These are phyloP conservation scores for Asteroscopus sphinx DNA, from an alignment of 2,888 invertebrate species.

Conservation along the genomic window DNA sequence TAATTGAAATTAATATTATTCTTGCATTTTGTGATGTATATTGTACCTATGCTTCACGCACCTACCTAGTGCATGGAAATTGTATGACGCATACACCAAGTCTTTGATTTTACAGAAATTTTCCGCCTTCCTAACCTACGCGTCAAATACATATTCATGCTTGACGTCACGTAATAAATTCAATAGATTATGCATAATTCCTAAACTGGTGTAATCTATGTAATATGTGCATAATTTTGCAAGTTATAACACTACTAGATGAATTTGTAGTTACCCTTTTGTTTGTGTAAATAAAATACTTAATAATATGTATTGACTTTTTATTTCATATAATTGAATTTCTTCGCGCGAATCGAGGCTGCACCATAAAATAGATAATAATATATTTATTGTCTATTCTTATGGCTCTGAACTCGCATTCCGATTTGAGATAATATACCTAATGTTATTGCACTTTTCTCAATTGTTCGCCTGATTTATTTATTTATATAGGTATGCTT, in stretches of 20 bases:
- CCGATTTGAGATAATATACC: no score
- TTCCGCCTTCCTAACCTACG: conserved; percentile 15
- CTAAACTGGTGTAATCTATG: conserved; percentile 11
- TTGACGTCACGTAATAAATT: conserved; percentile 11
- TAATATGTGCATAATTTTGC: conserved; percentile 13
- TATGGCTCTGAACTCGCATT: no score
- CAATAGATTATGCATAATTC: conserved; percentile 9
- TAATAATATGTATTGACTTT: background rate
- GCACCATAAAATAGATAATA: no score
- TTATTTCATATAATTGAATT: background rate
- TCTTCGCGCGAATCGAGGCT: no score
- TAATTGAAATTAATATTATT: no score
- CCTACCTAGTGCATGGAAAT: conserved; percentile 1
- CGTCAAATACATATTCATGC: conserved; percentile 9
- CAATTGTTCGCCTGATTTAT: no score
- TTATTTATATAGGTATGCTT: no score
- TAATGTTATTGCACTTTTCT: no score
- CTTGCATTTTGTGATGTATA: no score
- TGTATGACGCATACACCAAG: conserved; percentile 11
- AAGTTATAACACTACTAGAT: conserved; percentile 11
- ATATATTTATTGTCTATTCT: no score
- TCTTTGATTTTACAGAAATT: conserved; percentile 10
- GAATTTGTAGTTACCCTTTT: conserved; percentile 33
- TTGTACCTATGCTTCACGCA: conserved; percentile 6
- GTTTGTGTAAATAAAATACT: conserved; percentile 34